These are phyloP conservation scores for Tokudaia muenninki DNA, from an alignment of 2,797 vertebrate species.

Conservation along the genomic window DNA sequence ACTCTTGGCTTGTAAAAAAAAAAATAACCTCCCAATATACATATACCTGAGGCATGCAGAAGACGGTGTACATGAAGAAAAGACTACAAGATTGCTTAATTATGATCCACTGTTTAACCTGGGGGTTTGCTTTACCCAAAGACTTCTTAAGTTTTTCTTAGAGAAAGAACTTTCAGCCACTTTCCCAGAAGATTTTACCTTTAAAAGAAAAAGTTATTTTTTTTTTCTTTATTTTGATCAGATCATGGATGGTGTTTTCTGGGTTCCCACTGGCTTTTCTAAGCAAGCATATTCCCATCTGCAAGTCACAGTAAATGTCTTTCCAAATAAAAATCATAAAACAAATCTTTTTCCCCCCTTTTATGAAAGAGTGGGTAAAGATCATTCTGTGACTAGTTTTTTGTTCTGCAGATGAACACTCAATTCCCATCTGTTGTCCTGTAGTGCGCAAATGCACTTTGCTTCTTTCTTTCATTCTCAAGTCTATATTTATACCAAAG, in stretches of 20 bases:
- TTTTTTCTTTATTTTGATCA: constrained; percentile 23
- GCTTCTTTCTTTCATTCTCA: constrained; percentile 38
- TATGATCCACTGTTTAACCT: background rate
- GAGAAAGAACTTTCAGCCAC: background rate
- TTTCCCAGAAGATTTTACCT: background rate
- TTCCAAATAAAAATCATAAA: constrained; percentile 36
- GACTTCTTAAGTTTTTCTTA: constrained; percentile 22
- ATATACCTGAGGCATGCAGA: background rate
- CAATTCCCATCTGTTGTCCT: background rate
- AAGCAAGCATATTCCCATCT: constrained; percentile 11
- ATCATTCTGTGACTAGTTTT: background rate
- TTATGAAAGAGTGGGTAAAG: background rate
- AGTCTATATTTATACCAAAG: constrained; percentile 42
- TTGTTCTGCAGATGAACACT: constrained; percentile 14
- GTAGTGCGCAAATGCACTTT: background rate
- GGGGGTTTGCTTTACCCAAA: background rate
- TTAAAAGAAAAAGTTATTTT: background rate
- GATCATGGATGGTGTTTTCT: constrained; percentile 32
- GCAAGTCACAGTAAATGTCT: background rate
- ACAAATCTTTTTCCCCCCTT: background rate
- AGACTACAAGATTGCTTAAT: background rate
- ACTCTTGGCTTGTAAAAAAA: background rate
- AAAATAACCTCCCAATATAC: background rate
- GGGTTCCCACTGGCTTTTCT: background rate
- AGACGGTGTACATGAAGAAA: background rate